These are phyloP conservation scores for Lamellibrachia columna DNA, from an alignment of 2,888 invertebrate genomes.

Conservation along the genomic window DNA sequence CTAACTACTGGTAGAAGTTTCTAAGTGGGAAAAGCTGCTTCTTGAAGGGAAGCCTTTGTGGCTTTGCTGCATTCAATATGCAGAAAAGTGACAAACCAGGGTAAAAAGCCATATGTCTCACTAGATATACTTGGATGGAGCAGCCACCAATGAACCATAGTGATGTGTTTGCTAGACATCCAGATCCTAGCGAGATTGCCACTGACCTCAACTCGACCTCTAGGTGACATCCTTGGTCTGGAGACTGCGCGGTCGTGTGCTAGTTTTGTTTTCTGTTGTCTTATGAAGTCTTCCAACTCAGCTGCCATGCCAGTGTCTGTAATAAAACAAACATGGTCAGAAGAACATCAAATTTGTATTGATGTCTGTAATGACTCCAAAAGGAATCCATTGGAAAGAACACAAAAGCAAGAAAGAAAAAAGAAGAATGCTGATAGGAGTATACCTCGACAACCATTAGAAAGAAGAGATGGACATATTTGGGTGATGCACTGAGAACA, in stretches of 20 bases:
- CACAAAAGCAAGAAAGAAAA: too few relatives aligned
- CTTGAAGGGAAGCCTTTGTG: too few relatives aligned
- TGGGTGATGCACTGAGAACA: too few relatives aligned
- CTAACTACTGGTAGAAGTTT: neutral
- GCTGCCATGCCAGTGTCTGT: neutral
- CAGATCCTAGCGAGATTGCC: neutral
- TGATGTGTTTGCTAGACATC: neutral
- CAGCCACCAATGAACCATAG: neutral
- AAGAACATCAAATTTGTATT: neutral
- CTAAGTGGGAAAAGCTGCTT: neutral
- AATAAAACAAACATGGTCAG: neutral
- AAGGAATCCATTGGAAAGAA: too few relatives aligned
- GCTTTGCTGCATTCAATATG: neutral
- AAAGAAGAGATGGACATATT: too few relatives aligned
- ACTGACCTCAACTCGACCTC: neutral
- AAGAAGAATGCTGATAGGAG: too few relatives aligned
- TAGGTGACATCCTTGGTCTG: neutral
- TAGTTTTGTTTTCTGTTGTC: conserved; percentile 27
- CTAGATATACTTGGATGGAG: neutral
- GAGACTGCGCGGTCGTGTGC: conserved; percentile 26
- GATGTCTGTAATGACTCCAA: too few relatives aligned
- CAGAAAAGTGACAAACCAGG: neutral
- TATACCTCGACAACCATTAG: too few relatives aligned
- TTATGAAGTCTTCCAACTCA: conserved; percentile 31
- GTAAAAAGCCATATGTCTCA: neutral